A percentile compares a stretch with the other conserved stretches of the same genome.
Conservation (phyloP, 2,797 vertebrate genomes). For the Fratercula arctica region DNA sequence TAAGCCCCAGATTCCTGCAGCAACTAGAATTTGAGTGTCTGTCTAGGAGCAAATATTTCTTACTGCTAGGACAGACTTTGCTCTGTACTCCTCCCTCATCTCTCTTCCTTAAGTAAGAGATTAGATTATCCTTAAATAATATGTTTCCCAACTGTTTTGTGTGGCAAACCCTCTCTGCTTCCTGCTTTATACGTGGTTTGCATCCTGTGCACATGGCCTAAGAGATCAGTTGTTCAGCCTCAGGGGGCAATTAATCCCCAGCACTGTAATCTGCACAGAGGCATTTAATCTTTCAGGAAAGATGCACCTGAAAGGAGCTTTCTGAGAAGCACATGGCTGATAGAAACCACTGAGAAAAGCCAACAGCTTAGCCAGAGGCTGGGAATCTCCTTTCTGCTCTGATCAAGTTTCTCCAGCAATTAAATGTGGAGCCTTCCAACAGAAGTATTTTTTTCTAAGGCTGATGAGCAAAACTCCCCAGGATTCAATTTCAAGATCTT, state of each 20-base stretch:
- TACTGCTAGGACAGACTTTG: neutral
- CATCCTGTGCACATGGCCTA: slow-evolving; percentile 26
- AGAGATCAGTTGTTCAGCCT: slow-evolving; percentile 40
- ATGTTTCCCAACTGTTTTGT: slow-evolving; percentile 18
- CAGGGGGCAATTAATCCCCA: slow-evolving; percentile 56
- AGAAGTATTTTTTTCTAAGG: slow-evolving; percentile 11
- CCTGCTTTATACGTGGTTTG: slow-evolving; percentile 5
- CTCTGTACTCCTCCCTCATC: neutral
- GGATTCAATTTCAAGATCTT: slow-evolving; percentile 19
- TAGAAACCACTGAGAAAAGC: slow-evolving; percentile 39
- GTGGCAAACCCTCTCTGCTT: slow-evolving; percentile 8
- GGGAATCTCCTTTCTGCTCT: slow-evolving; percentile 41
- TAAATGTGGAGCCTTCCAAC: slow-evolving; percentile 37
- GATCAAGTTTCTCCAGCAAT: slow-evolving; percentile 52
- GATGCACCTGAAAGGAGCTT: slow-evolving; percentile 61
- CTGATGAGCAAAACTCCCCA: neutral
- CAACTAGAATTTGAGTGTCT: neutral
- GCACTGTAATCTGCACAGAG: slow-evolving; percentile 51
- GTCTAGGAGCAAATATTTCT: neutral
- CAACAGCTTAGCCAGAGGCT: slow-evolving; percentile 56
- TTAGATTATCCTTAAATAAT: slow-evolving; percentile 33
- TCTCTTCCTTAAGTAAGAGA: neutral
- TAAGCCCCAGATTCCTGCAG: slow-evolving; percentile 2
- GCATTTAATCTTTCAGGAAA: slow-evolving; percentile 65
- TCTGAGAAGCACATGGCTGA: slow-evolving; percentile 21